Conservation (phyloP, 2,888 invertebrate species). For the Agapetus fuscipes region DNA sequence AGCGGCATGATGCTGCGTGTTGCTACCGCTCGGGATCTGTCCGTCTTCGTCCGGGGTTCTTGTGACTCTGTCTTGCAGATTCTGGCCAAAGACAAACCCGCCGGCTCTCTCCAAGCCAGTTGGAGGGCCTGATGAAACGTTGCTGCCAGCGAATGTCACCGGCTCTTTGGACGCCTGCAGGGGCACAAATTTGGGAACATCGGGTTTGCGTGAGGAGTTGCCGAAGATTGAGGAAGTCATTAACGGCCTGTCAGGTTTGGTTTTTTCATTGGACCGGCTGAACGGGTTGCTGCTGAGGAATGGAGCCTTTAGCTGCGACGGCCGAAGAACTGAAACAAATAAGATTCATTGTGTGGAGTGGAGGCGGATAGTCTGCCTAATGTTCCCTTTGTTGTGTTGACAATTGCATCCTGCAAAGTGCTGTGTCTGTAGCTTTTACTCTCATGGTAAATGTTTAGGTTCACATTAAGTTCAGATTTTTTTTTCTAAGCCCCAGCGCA, state of each 20-base stretch:
- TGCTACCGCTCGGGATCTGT: slow-evolving; percentile 31
- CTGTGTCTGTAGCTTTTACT: too few relatives aligned
- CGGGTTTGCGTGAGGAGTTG: background rate
- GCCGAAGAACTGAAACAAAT: slow-evolving; percentile 13
- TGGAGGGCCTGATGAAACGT: slow-evolving; percentile 27
- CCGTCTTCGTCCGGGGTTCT: slow-evolving; percentile 28
- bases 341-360: too few relatives aligned
- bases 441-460: too few relatives aligned
- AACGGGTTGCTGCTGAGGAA: slow-evolving; percentile 5
- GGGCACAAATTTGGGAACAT: slow-evolving; percentile 40
- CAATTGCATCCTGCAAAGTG: too few relatives aligned
- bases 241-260: slow-evolving; percentile 5
- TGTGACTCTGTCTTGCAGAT: slow-evolving; percentile 75
- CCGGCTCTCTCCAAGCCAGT: slow-evolving; percentile 41
- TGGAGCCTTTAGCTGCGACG: slow-evolving; percentile 13
- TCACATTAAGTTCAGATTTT: too few relatives aligned
- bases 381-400: too few relatives aligned
- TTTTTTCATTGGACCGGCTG: background rate
- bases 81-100: slow-evolving; percentile 86
- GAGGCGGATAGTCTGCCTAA: too few relatives aligned
- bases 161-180: slow-evolving; percentile 28
- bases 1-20: slow-evolving; percentile 33
- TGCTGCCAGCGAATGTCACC: slow-evolving; percentile 18
- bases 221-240: background rate
- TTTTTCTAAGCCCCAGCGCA: too few relatives aligned